Evolutionary conservation across 1,140 invertebrate genomes (phyloP), one percentile per base, ranked within the genome.

Genomic region (Anthonomus grandis): DNA sequence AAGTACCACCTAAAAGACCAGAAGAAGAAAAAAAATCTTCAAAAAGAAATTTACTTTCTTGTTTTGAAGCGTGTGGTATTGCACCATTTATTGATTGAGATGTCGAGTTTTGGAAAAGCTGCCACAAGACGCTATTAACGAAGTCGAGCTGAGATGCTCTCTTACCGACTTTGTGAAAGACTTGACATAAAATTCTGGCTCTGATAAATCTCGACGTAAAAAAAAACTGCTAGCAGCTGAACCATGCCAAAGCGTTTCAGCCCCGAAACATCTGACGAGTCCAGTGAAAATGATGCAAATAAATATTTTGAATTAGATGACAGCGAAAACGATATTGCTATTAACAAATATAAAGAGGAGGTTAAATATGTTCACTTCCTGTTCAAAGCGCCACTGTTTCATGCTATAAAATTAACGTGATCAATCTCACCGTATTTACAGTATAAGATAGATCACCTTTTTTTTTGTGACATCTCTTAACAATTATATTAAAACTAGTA

Each of bases 11-110:
- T n/a, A n/a, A n/a, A n/a, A n/a, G n/a, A 48, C 31, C 46, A 48
- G 24, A 36, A 18, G 6, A 12, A 34, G 17, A 48, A 18, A 48
- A 48, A 48, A 48, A 4, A 31, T 22, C 23, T 34, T 31, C 34
- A 27, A 48, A 48, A 48, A 48, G 31, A 36, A 34, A 48, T 34
- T 45, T 19, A 45, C 42, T 45, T 45, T 45, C 42, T 25, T 15
- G 23, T 45, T 45, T 38, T 13, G 37, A 38, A 38, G 37, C 37
- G 17, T 45, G 42, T 17, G 23, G 19, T 21, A 45, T 45, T 45
- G 10, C 19, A 45, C 42, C 42, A 25, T 38, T 38, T 15, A n/a
- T n/a, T n/a, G n/a, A n/a, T n/a, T n/a, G n/a, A n/a, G n/a, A n/a
- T n/a, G n/a, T n/a, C n/a, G n/a, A n/a, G 37, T 38, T 38, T 38